phyloP scores from a whole-genome alignment of 2,113 vertebrate genomes.

The Phodopus roborovskii region DNA sequence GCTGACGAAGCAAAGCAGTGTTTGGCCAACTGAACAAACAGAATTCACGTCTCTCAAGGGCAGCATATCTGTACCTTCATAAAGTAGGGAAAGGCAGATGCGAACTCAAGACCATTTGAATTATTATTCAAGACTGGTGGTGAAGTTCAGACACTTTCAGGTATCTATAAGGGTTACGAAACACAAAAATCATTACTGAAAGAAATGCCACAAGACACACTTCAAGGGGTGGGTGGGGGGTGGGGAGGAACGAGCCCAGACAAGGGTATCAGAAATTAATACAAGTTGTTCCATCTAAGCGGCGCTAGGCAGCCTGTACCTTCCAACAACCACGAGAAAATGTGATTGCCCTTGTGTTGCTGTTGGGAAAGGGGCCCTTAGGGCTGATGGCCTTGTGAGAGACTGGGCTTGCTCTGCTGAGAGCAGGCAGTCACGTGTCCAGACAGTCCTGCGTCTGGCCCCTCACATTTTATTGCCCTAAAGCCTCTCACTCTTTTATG shows the following conservation, averaged over 20 bases:
- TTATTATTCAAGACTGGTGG: background rate
- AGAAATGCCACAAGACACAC: background rate
- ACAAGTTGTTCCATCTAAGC: background rate
- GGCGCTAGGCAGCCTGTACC: too few relatives aligned
- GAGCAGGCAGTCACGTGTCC: background rate
- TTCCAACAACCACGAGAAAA: background rate
- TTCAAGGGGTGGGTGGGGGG: too few relatives aligned
- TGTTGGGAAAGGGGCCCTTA: background rate
- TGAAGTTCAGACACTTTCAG: background rate
- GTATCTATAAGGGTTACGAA: background rate
- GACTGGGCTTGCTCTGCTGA: too few relatives aligned
- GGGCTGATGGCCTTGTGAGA: too few relatives aligned
- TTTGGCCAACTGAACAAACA: background rate
- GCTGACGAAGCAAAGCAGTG: background rate
- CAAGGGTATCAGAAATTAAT: background rate
- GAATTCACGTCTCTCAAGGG: background rate
- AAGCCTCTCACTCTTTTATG: too few relatives aligned
- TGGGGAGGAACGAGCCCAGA: background rate
- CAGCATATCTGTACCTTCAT: too few relatives aligned
- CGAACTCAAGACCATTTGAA: background rate
- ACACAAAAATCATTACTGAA: background rate
- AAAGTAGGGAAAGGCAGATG: background rate
- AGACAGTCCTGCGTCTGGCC: background rate
- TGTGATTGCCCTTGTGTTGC: background rate
- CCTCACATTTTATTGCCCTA: background rate